phyloP scores from a whole-genome alignment of 1,140 invertebrate genomes.

The Lordiphosa stackelbergi region DNA sequence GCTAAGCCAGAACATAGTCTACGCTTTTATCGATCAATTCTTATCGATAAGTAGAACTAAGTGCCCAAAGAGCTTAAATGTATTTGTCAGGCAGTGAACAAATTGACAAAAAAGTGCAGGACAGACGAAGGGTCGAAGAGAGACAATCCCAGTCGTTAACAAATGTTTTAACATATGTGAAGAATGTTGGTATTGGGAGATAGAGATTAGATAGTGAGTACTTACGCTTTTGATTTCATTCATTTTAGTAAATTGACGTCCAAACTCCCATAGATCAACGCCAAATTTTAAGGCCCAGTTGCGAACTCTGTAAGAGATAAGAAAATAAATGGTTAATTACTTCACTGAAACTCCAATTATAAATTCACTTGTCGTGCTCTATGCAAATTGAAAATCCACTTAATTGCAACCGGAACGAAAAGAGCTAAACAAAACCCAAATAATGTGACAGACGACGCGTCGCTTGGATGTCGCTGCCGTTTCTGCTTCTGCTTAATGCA shows the following conservation, averaged over 20 bases:
- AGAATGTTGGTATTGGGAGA: not conserved
- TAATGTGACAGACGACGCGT: conserved; percentile 31
- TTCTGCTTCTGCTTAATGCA: conserved; percentile 49
- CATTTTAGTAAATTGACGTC: conserved; percentile 90
- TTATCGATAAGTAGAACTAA: conserved; percentile 53
- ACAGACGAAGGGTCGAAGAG: not conserved
- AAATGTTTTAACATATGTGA: conserved; percentile 19
- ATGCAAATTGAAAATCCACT: conserved; percentile 46
- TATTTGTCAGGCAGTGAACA: conserved; percentile 38
- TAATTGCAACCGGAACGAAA: conserved; percentile 24
- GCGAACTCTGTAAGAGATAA: conserved; percentile 86
- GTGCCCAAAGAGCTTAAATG: conserved; percentile 44
- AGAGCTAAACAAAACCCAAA: conserved; percentile 39
- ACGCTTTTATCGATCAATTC: conserved; percentile 57
- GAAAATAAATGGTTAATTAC: conserved; percentile 74
- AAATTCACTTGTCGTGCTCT: conserved; percentile 56
- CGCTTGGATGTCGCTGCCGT: conserved; percentile 25
- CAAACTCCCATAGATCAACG: conserved; percentile 92
- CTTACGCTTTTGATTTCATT: conserved; percentile 90
- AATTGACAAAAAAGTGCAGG: not conserved
- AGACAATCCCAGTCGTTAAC: conserved; percentile 43
- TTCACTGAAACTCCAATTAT: conserved; percentile 8
- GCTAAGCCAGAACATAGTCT: conserved; percentile 48
- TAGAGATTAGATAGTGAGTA: conserved; percentile 40
- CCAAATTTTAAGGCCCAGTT: conserved; percentile 94